Evolutionary conservation across 2,113 vertebrate species (phyloP).

Genomic region (Ammospiza caudacuta): DNA sequence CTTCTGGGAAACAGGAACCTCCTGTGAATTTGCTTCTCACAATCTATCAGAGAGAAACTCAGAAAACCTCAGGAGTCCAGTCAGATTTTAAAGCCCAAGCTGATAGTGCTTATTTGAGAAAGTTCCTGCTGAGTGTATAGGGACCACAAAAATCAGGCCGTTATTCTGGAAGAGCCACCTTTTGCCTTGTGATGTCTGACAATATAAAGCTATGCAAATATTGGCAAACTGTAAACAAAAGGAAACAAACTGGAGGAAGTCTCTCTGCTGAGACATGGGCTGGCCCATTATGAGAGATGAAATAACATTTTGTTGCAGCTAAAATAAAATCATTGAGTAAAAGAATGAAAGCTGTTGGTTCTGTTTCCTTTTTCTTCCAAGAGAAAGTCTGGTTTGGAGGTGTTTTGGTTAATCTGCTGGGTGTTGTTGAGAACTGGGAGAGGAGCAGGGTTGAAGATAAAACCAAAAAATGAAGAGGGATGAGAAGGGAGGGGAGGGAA

Average conservation of each 20-base stretch:
- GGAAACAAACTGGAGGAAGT: neutral
- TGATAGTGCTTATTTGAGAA: neutral
- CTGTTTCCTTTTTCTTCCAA: neutral
- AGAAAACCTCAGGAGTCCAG: neutral
- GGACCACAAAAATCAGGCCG: neutral
- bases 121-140: neutral
- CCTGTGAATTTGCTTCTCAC: neutral
- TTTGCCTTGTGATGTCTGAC: conserved; percentile 9
- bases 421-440: neutral
- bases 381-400: neutral
- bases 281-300: neutral
- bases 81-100: neutral
- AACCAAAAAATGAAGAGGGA: too few relatives aligned
- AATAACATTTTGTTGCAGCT: neutral
- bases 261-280: neutral
- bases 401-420: neutral
- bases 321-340: neutral
- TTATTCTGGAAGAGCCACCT: conserved; percentile 11
- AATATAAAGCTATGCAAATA: neutral
- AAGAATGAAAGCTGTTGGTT: neutral
- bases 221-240: neutral
- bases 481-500: too few relatives aligned
- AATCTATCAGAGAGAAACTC: neutral
- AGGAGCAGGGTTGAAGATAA: neutral
- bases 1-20: neutral